A percentile compares a stretch with the other conserved stretches of the same genome.
phyloP scores from a whole-genome alignment of 35 echinoderm and acorn worm genomes.

The Hemicentrotus pulcherrimus region DNA sequence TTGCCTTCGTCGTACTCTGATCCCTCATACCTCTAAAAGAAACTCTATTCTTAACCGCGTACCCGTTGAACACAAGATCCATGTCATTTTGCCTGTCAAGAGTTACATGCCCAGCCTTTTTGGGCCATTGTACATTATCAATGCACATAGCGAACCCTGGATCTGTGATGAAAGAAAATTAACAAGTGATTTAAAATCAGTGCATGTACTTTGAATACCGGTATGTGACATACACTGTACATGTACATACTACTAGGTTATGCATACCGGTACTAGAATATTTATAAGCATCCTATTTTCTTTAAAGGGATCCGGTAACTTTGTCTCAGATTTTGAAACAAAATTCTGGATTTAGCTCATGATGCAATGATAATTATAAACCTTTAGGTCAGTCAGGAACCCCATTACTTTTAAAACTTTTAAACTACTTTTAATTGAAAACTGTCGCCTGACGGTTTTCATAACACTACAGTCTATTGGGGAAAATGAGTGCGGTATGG shows the following conservation, averaged over 20 bases:
- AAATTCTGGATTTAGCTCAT: too few species aligned
- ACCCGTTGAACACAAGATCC: neutral
- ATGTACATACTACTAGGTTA: neutral
- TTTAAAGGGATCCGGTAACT: too few species aligned
- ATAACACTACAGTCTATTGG: too few species aligned
- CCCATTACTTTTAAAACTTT: too few species aligned
- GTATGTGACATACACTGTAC: neutral
- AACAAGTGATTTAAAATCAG: neutral
- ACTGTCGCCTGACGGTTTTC: too few species aligned
- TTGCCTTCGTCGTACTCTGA: neutral
- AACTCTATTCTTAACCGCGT: neutral
- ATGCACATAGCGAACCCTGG: neutral
- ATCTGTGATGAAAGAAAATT: neutral
- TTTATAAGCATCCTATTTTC: too few species aligned
- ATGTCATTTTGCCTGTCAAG: neutral
- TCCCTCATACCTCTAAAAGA: neutral
- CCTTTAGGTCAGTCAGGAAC: too few species aligned
- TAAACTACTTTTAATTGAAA: too few species aligned
- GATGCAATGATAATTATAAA: too few species aligned
- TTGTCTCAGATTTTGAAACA: too few species aligned
- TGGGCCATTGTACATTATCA: neutral
- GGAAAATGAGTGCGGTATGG: too few species aligned
- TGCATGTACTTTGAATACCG: neutral
- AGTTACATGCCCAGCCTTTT: neutral
- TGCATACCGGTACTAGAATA: neutral